Conservation (phyloP, 2,888 invertebrate species). For the Euphydryas editha region DNA sequence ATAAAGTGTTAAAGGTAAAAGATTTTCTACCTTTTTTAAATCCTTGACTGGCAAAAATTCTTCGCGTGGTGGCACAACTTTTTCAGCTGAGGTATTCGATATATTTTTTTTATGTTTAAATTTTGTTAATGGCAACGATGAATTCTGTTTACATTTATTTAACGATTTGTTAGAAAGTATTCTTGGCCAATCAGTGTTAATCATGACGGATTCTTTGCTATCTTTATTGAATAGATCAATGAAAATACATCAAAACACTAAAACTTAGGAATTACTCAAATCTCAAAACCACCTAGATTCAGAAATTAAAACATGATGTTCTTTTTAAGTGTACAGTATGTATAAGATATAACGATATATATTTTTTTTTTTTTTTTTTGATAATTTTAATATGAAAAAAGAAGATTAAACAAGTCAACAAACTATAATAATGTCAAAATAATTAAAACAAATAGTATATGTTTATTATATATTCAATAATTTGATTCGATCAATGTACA, state of each 20-base stretch:
- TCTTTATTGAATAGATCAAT: neutral
- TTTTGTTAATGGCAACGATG: slow-evolving; percentile 16
- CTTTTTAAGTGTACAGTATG: no score
- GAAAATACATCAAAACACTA: neutral
- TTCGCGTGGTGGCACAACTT: slow-evolving; percentile 49
- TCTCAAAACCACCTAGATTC: slow-evolving; percentile 52
- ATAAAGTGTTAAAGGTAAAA: slow-evolving; percentile 60
- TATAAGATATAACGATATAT: neutral
- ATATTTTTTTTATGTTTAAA: slow-evolving; percentile 11
- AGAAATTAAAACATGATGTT: neutral
- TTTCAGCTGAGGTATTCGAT: slow-evolving; percentile 12
- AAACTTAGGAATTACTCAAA: neutral
- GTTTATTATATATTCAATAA: no score
- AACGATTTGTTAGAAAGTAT: neutral
- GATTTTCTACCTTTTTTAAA: slow-evolving; percentile 54
- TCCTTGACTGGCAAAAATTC: slow-evolving; percentile 49
- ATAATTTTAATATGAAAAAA: neutral
- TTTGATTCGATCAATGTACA: no score
- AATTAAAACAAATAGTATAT: no score
- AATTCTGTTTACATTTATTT: neutral
- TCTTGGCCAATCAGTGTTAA: neutral
- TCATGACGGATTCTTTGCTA: neutral
- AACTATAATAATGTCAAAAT: neutral
- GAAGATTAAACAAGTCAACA: neutral
- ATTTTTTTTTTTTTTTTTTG: neutral